These are phyloP conservation scores for Syngnathoides biaculeatus DNA, from an alignment of 2,113 vertebrate species.

Conservation along the genomic window DNA sequence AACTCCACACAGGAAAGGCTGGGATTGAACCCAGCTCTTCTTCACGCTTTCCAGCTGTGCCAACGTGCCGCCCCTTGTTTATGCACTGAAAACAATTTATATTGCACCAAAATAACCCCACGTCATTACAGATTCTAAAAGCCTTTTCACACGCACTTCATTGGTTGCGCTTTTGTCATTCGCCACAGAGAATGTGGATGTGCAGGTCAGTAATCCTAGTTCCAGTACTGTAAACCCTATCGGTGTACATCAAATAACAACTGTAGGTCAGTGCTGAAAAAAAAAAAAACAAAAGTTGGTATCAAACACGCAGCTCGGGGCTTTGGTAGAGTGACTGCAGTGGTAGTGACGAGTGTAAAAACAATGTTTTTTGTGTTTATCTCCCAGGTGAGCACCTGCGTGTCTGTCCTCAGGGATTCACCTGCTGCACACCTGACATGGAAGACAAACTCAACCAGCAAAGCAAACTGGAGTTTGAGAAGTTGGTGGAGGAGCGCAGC, in stretches of 20 bases:
- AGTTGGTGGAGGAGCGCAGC: conserved; percentile 86
- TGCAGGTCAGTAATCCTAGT: conserved; percentile 20
- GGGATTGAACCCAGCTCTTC: no score
- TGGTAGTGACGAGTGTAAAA: conserved; percentile 38
- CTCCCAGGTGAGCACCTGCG: conserved; percentile 89
- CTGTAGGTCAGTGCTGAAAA: no score
- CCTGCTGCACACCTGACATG: conserved; percentile 97
- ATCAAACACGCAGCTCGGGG: conserved; percentile 46
- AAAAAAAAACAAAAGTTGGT: conserved; percentile 16
- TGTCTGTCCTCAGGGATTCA: conserved; percentile 94
- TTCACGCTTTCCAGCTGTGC: no score
- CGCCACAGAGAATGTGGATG: not conserved
- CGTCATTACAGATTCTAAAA: no score
- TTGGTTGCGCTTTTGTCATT: not conserved
- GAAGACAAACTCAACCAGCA: conserved; percentile 90
- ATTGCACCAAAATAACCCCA: no score
- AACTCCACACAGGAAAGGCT: no score
- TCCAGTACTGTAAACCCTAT: no score
- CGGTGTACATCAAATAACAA: no score
- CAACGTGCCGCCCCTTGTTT: no score
- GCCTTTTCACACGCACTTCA: not conserved
- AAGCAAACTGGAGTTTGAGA: conserved; percentile 93
- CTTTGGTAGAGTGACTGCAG: conserved; percentile 39
- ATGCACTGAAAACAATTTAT: not conserved
- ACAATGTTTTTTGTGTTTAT: conserved; percentile 22